Base-by-base conservation (phyloP, 1,140 invertebrate genomes). In the Pachypeltis micranthus region DNA sequence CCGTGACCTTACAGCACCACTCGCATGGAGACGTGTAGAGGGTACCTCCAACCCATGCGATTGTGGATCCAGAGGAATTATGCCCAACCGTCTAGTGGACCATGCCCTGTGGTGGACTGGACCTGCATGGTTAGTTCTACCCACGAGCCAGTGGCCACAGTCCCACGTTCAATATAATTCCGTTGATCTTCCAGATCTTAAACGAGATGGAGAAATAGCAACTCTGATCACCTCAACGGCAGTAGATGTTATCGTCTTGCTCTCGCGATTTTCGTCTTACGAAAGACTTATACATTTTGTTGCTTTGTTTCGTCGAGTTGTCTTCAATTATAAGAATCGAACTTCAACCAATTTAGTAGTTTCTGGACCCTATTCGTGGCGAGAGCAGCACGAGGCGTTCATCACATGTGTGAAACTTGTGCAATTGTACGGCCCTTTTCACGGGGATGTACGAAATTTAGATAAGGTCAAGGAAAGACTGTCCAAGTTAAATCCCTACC, bases 41-140 rank as follows among this genome's bases (percentile, higher is more conserved):
- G 12, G 27, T 29, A n/a, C 14, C 2, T 2, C 29, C 12, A 60
- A 75, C 67, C 72, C 71, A 7, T 71, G 74, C 0, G 74, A 77
- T 58, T 56, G 69, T 4, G 58, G 71, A 0, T 74, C 72, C 0
- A 63, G 73, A 24, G 73, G 72, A 1, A n/a, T 67, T 31, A 19
- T 27, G 2, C 61, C 71, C 10, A n/a, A 21, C 28, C 55, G 72
- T 25, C 58, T 75, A 2, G 61, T 64, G 12, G 59, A 66, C 14
- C 54, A 58, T 19, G 44, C 63, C 16, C 27, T 73, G 44, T 75
- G 74, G 74, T 76, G 71, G 69, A 2, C 66, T 14, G 72, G 73
- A 21, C 73, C 74, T 2, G 2, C 0, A 25, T 27, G 51, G 63
- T 44, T 39, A 55, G 12, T n/a, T 34, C 31, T n/a, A 29, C 27